A percentile compares a stretch with the other conserved stretches of the same genome.
Conservation (phyloP, 2,888 invertebrate species). For the Synanthedon formicaeformis region DNA sequence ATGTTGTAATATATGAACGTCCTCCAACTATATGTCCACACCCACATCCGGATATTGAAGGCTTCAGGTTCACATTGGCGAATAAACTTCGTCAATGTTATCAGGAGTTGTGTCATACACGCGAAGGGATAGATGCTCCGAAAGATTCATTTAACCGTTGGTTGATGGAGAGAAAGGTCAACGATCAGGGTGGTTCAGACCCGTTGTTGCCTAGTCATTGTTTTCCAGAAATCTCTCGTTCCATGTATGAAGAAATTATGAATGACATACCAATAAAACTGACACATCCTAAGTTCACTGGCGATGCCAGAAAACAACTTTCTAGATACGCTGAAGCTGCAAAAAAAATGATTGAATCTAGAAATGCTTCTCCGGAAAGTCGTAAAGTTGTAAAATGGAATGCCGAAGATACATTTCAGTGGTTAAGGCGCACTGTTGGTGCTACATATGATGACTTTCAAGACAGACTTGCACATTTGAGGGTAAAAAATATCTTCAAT, state of each 20-base stretch:
- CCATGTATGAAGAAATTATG: conserved; percentile 98
- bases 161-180: conserved; percentile 95
- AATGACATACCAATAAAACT: conserved; percentile 97
- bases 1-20: conserved; percentile 90
- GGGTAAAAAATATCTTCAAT: conserved; percentile 43
- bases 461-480: conserved; percentile 88
- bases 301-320: conserved; percentile 94
- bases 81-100: conserved; percentile 90
- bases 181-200: conserved; percentile 88
- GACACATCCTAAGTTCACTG: conserved; percentile 94
- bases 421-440: conserved; percentile 92
- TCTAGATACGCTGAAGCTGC: conserved; percentile 96
- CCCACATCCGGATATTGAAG: conserved; percentile 94
- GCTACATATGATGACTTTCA: conserved; percentile 95
- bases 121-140: conserved; percentile 94
- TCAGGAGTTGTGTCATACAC: conserved; percentile 92
- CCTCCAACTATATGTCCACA: conserved; percentile 88
- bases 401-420: conserved; percentile 96
- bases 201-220: conserved; percentile 93
- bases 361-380: conserved; percentile 92
- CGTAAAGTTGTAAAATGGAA: conserved; percentile 99
- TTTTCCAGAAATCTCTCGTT: conserved; percentile 90
- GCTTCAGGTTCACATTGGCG: conserved; percentile 83
- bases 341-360: conserved; percentile 95
- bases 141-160: conserved; percentile 96